phyloP scores from a whole-genome alignment of 1,140 invertebrate genomes.

The Archivesica marissinica region DNA sequence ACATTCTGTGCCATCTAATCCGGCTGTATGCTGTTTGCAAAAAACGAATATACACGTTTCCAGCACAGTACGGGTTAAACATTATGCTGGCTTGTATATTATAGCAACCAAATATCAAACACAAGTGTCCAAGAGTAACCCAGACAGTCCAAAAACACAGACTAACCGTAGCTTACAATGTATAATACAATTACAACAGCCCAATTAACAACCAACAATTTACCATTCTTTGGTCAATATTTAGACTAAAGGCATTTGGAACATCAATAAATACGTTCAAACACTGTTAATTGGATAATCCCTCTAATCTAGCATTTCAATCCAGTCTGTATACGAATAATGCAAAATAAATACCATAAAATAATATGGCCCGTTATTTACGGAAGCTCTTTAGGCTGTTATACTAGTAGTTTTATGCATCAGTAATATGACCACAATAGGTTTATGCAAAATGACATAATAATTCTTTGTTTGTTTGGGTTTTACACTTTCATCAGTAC shows the following conservation, averaged over 20 bases:
- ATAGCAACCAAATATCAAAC: too few species aligned
- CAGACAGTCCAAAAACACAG: too few species aligned
- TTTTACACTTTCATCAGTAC: not conserved
- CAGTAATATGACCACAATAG: not conserved
- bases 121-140: too few species aligned
- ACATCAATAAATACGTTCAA: conserved; percentile 1
- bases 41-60: too few species aligned
- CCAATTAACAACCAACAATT: too few species aligned
- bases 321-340: not conserved
- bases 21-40: too few species aligned
- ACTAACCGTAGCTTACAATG: too few species aligned
- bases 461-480: not conserved
- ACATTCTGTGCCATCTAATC: too few species aligned
- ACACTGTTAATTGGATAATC: conserved; percentile 25
- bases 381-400: conserved; percentile 30
- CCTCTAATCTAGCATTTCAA: not conserved
- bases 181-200: too few species aligned
- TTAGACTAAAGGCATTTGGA: not conserved
- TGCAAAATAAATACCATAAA: conserved; percentile 21
- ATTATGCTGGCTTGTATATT: too few species aligned
- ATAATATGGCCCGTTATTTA: conserved; percentile 53
- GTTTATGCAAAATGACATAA: conserved; percentile 47
- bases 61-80: too few species aligned
- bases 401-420: conserved; percentile 24
- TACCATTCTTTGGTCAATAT: too few species aligned